Conservation (phyloP, 2,113 vertebrate genomes). For the Serinus canaria region DNA sequence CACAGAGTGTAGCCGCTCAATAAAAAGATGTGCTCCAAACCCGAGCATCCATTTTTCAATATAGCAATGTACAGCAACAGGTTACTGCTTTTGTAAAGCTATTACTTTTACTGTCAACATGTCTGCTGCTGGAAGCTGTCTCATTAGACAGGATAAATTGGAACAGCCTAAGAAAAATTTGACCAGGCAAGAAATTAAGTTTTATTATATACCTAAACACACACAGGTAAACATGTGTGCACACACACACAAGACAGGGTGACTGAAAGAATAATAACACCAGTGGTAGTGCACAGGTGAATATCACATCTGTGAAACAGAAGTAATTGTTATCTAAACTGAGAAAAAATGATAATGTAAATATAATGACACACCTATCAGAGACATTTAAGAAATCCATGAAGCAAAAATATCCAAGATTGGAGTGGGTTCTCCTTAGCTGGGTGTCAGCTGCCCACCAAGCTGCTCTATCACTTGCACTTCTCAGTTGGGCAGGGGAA, state of each 20-base stretch:
- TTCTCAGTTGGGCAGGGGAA: not conserved
- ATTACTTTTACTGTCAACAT: conserved; percentile 79
- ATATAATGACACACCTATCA: not conserved
- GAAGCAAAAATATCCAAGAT: not conserved
- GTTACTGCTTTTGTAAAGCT: conserved; percentile 74
- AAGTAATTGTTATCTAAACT: not conserved
- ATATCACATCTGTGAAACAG: not conserved
- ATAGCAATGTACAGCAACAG: conserved; percentile 63
- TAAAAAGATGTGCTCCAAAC: conserved; percentile 73
- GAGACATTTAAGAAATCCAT: not conserved
- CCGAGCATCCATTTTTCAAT: conserved; percentile 73
- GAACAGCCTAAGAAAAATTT: conserved; percentile 58
- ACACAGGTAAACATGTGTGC: not conserved
- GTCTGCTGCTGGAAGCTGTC: conserved; percentile 67
- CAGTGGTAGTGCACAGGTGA: not conserved
- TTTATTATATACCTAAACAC: not conserved
- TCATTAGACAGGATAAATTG: conserved; percentile 76
- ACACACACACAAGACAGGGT: not conserved
- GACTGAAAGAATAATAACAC: not conserved
- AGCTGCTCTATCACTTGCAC: not conserved
- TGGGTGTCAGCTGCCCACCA: not conserved
- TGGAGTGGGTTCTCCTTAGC: not conserved
- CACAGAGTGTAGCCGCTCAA: conserved; percentile 63
- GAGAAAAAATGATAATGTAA: not conserved
- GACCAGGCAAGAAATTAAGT: conserved; percentile 8